phyloP scores from a whole-genome alignment of 1,140 invertebrate genomes.

The Zophobas atratus region DNA sequence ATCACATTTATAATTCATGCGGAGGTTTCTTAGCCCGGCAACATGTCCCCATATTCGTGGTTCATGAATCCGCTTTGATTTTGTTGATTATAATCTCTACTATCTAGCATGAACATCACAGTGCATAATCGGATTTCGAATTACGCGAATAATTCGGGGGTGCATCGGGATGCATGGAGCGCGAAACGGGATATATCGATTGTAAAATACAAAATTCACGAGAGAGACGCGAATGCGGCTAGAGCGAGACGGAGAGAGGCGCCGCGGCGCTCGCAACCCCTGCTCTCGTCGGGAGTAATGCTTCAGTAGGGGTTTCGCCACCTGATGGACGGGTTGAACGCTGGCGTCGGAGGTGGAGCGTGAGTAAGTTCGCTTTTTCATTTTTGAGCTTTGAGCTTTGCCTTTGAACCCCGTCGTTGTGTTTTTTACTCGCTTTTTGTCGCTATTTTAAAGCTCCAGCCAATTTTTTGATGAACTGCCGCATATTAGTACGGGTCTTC shows the following conservation, averaged over 20 bases:
- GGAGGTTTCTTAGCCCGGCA: too few species aligned
- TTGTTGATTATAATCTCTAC: too few species aligned
- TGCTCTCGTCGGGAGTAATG: constrained; percentile 44
- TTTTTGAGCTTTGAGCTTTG: background rate
- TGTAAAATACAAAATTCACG: constrained; percentile 50
- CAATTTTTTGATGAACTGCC: too few species aligned
- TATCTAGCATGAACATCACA: too few species aligned
- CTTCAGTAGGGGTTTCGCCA: constrained; percentile 46
- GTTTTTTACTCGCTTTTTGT: too few species aligned
- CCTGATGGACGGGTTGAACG: constrained; percentile 32
- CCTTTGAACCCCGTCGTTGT: too few species aligned
- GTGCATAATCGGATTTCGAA: background rate
- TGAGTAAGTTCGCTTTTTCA: constrained; percentile 10
- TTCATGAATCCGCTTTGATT: too few species aligned
- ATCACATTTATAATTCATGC: background rate
- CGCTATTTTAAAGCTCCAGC: too few species aligned
- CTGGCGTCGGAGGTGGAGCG: constrained; percentile 7
- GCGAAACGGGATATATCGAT: constrained; percentile 53
- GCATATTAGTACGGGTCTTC: too few species aligned
- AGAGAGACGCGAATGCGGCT: constrained; percentile 21
- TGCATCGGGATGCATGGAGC: constrained; percentile 34
- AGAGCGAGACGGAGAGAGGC: constrained; percentile 35
- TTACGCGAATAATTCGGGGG: background rate
- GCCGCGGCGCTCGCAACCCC: constrained; percentile 50
- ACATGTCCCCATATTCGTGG: too few species aligned